Base-by-base conservation (phyloP, 1,140 invertebrate species). In the Polyergus mexicanus region DNA sequence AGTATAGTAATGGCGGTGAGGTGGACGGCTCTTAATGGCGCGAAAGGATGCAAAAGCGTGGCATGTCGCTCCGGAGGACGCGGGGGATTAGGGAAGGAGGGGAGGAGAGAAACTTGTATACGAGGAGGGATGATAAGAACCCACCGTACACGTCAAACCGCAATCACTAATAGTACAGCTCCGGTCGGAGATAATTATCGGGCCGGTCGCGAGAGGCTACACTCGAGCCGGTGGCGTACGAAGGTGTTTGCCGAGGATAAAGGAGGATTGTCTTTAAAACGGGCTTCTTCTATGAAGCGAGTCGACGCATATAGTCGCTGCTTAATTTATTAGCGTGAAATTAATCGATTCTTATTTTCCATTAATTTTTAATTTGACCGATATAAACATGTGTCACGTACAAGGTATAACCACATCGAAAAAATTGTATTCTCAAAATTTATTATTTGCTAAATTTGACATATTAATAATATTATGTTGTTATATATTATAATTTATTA, bases 151-250 rank as follows among this genome's bases (percentile, higher is more conserved):
- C 86, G 84, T 87, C 86, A 84, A 85, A 91, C 88, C 71, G 54
- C 63, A 81, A 90, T 92, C 90, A 66, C 90, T 92, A 92, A 91
- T 91, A 90, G 91, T 90, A 91, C 87, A 90, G 65, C 89, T 90
- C 89, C 90, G 91, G 81, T 86, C 88, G 81, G 86, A 89, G 88
- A 91, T 92, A 92, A 92, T 92, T 92, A 91, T 89, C 84, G 60
- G 69, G 86, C 86, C 86, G 86, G 86, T 89, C 85, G 88, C 84
- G 88, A 75, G 74, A 66, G 32, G 51, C 83, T 80, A 51, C 47
- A 16, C 75, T 86, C 54, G 75, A 44, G 74, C 35, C 28, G 44
- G 35, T 60, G 75, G 35, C 54, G 78, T 51, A 83, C 68, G 66
- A 83, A 83, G 78, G 68, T 83, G 66, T 83, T 72, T 83, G 78